Evolutionary conservation across 2,113 vertebrate genomes (phyloP).

Genomic region (Hippocampus comes): DNA sequence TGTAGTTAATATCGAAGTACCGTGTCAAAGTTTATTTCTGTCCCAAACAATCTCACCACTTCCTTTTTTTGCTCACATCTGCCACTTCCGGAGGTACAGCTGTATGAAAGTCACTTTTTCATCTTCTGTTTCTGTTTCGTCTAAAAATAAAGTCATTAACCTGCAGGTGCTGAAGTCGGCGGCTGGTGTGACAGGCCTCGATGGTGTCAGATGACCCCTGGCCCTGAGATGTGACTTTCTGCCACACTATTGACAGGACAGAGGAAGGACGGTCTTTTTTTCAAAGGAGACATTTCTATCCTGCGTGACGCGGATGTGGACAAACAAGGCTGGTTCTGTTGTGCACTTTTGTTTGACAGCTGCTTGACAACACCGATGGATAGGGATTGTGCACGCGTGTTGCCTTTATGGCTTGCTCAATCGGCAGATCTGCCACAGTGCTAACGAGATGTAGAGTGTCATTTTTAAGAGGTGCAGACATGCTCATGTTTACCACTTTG

Average conservation of each 20-base stretch:
- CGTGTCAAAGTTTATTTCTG: slow-evolving; percentile 21
- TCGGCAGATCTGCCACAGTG: slow-evolving; percentile 45
- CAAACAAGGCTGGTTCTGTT: slow-evolving; percentile 84
- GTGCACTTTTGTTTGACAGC: slow-evolving; percentile 45
- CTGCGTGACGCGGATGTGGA: slow-evolving; percentile 64
- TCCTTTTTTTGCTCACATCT: slow-evolving; percentile 39
- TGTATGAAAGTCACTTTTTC: slow-evolving; percentile 58
- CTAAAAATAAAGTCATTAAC: slow-evolving; percentile 87
- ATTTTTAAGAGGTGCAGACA: slow-evolving; percentile 62
- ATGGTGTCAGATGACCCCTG: slow-evolving; percentile 60
- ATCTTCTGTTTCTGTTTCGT: slow-evolving; percentile 55
- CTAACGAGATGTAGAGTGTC: slow-evolving; percentile 55
- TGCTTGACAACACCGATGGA: slow-evolving; percentile 26
- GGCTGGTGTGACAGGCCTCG: slow-evolving; percentile 71
- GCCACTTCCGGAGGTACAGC: slow-evolving; percentile 58
- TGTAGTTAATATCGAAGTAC: slow-evolving; percentile 8
- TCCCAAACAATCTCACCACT: slow-evolving; percentile 28
- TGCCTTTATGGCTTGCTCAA: slow-evolving; percentile 20
- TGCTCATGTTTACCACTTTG: slow-evolving; percentile 48
- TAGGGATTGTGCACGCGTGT: slow-evolving; percentile 8
- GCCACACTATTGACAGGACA: slow-evolving; percentile 74
- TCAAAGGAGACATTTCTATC: slow-evolving; percentile 48
- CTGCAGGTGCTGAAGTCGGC: slow-evolving; percentile 79
- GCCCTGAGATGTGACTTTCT: slow-evolving; percentile 62
- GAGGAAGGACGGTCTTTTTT: slow-evolving; percentile 78